Percentiles rank a stretch among this genome's conserved stretches.
phyloP scores from a whole-genome alignment of 2,113 vertebrate species.

The Picathartes gymnocephalus region DNA sequence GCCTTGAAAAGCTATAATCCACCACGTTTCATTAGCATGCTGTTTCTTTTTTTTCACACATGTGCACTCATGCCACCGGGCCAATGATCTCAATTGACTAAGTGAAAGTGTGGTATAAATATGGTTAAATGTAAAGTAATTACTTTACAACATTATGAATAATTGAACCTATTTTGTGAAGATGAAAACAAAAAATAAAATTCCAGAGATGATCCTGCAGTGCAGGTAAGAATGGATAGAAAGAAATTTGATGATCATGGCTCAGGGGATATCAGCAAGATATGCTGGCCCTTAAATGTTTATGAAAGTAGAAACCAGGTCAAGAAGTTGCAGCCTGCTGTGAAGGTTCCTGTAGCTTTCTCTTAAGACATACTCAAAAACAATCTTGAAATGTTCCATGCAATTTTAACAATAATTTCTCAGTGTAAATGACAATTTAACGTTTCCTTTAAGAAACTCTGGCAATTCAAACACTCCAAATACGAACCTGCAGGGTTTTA shows the following conservation, averaged over 20 bases:
- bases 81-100: not conserved
- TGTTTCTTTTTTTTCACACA: not conserved
- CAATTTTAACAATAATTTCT: not conserved
- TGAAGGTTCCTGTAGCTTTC: not conserved
- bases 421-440: not conserved
- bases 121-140: not conserved
- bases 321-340: not conserved
- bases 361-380: not conserved
- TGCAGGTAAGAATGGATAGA: not conserved
- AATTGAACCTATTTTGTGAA: not conserved
- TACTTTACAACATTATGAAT: not conserved
- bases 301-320: not conserved
- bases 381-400: not conserved
- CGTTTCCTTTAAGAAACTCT: not conserved
- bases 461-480: not conserved
- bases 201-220: not conserved
- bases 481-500: not conserved
- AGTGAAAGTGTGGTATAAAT: not conserved
- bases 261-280: not conserved
- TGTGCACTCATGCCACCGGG: not conserved
- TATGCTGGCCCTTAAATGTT: not conserved
- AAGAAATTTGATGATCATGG: not conserved
- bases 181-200: not conserved
- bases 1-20: not conserved
- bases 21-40: not conserved